Conservation (phyloP, 92 coral and sea anemone genomes). For the Plumapathes pennacea region DNA sequence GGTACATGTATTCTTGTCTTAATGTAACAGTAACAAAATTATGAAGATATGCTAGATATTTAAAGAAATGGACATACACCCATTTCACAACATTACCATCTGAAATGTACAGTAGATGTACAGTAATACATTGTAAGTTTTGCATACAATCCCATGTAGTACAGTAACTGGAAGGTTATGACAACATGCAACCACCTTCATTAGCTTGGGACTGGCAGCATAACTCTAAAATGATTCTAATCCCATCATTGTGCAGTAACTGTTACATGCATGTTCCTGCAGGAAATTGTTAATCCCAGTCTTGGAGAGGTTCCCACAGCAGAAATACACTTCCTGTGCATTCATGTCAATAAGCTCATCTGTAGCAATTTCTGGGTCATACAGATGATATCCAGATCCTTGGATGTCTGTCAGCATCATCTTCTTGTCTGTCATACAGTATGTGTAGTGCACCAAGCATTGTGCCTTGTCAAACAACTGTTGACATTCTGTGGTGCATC, state of each 20-base stretch:
- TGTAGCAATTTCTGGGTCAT: conserved; percentile 69
- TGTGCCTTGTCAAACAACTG: conserved; percentile 45
- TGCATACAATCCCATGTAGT: no score
- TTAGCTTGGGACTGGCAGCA: no score
- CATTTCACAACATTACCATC: no score
- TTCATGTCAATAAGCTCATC: conserved; percentile 38
- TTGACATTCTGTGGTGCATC: conserved; percentile 29
- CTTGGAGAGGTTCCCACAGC: conserved; percentile 44
- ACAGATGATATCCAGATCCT: conserved; percentile 41
- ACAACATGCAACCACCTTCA: no score
- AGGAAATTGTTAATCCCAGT: conserved; percentile 40
- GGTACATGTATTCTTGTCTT: no score
- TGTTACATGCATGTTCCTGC: conserved; percentile 49
- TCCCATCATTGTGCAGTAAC: conserved; percentile 44
- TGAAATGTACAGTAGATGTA: no score
- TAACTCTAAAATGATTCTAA: no score
- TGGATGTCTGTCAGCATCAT: conserved; percentile 58
- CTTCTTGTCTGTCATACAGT: conserved; percentile 23
- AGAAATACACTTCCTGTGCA: conserved; percentile 43
- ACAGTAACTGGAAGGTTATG: no score
- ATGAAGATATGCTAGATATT: no score
- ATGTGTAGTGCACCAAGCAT: conserved; percentile 57
- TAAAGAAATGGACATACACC: no score
- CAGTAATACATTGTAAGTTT: no score
- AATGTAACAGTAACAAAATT: no score